phyloP scores from a whole-genome alignment of 2,888 invertebrate species.

The Tupiocoris notatus region DNA sequence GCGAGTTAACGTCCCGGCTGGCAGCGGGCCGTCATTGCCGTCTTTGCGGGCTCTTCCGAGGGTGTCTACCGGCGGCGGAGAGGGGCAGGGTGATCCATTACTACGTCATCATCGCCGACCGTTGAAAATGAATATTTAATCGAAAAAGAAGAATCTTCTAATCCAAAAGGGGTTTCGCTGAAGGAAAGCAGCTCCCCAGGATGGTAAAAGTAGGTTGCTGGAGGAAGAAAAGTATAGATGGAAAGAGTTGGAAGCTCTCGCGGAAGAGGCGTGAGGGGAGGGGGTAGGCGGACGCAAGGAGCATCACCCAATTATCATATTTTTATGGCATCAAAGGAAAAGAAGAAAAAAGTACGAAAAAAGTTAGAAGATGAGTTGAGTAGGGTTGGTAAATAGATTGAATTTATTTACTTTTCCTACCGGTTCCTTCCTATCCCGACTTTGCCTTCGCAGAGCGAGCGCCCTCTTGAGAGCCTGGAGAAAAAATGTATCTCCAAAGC shows the following conservation, averaged over 20 bases:
- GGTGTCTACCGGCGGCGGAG: constrained; percentile 3
- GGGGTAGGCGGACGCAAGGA: constrained; percentile 18
- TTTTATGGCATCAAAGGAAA: constrained; percentile 51
- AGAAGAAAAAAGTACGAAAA: constrained; percentile 50
- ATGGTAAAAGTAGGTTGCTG: constrained; percentile 34
- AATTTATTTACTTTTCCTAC: constrained; percentile 46
- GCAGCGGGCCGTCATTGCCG: background rate
- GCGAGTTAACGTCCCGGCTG: constrained; percentile 25
- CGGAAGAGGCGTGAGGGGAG: constrained; percentile 4
- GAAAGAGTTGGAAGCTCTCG: background rate
- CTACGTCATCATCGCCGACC: constrained; percentile 46
- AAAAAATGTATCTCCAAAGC: constrained; percentile 43
- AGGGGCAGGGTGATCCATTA: constrained; percentile 35
- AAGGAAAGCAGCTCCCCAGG: constrained; percentile 1
- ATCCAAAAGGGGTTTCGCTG: constrained; percentile 12
- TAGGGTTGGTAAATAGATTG: constrained; percentile 47
- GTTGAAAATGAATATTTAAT: constrained; percentile 43
- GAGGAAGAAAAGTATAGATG: constrained; percentile 13
- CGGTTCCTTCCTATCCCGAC: constrained; percentile 19
- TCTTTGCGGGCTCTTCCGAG: constrained; percentile 14
- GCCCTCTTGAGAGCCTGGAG: constrained; percentile 20
- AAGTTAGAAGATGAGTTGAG: constrained; percentile 47
- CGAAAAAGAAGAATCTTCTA: constrained; percentile 37
- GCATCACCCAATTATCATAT: constrained; percentile 51
- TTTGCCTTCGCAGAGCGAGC: background rate